phyloP scores from a whole-genome alignment of 1,140 invertebrate genomes.

The Drosophila trapezifrons region DNA sequence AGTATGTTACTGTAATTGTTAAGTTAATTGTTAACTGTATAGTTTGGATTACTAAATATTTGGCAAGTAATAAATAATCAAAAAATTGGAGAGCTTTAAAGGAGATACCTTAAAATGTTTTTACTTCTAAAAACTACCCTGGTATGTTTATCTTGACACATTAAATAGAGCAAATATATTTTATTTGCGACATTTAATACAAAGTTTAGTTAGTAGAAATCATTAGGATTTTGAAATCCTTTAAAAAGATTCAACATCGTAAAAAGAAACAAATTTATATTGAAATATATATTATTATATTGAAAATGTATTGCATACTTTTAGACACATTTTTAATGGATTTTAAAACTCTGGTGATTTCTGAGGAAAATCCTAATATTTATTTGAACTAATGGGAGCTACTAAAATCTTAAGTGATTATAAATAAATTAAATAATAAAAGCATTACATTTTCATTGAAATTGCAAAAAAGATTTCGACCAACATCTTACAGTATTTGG shows the following conservation, averaged over 20 bases:
- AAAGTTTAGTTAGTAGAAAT: background rate
- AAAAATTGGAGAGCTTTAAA: background rate
- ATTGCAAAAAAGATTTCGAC: too few relatives aligned
- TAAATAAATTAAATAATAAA: background rate
- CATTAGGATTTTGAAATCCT: too few relatives aligned
- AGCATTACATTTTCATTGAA: too few relatives aligned
- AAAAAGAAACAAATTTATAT: too few relatives aligned
- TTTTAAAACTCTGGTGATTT: too few relatives aligned
- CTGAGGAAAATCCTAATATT: too few relatives aligned
- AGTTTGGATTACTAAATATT: slow-evolving; percentile 16
- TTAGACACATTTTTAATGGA: too few relatives aligned
- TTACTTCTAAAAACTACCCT: background rate
- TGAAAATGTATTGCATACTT: too few relatives aligned
- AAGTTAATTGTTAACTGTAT: slow-evolving; percentile 57
- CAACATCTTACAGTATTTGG: too few relatives aligned
- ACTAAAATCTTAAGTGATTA: background rate
- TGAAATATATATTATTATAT: too few relatives aligned
- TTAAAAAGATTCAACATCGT: too few relatives aligned
- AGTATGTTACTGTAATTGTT: slow-evolving; percentile 59
- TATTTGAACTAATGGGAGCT: background rate
- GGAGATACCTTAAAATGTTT: background rate
- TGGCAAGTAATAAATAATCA: background rate
- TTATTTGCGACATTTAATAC: background rate
- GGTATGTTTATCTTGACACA: background rate
- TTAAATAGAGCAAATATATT: background rate